Base-by-base conservation (phyloP, 2,888 invertebrate species). In the Drosophila phalerata region DNA sequence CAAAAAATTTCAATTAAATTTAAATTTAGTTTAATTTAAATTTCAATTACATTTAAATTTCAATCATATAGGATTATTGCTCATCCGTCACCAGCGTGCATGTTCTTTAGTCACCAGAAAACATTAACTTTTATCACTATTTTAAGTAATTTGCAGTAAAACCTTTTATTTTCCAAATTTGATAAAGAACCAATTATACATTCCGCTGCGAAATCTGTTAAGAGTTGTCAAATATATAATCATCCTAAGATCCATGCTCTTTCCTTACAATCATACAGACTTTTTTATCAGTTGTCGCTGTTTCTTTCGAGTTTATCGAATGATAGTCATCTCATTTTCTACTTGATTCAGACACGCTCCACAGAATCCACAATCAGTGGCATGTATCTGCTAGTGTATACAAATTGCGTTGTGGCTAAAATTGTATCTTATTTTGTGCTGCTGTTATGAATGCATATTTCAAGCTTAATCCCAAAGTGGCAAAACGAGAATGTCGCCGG, bases 391-490 rank as follows among this genome's bases (percentile, higher is more conserved):
- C 28, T 13, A 75, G 69, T 57, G 80, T 68, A 78, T 78, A 51
- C 57, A 55, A 22, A 13, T n/a, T 30, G 45, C 45, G 51, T 25
- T 61, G 52, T 49, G 30, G 42, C 17, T 11, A 11, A 55, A 55
- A 48, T 13, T 45, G 49, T 78, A 75, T 69, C 73, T 77, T 69
- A 65, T 61, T 45, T 25, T 45, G 38, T 38, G 37, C 22, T 49
- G 64, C 71, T 81, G 71, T 84, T 88, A 88, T 84, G 76, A 88
- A 88, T 86, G 81, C 86, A 84, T 86, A 84, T 88, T 84, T 84
- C 82, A 88, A 72, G 81, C 87, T 88, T 88, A 85, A 85, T 85
- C 88, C 81, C 73, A 82, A 89, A 86, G 85, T 86, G 88, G 85
- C 89, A 79, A 87, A 86, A 86, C 85, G 81, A 89, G 85, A 86